Base-by-base conservation (phyloP, 2,888 invertebrate species). In the Coremacera marginata region DNA sequence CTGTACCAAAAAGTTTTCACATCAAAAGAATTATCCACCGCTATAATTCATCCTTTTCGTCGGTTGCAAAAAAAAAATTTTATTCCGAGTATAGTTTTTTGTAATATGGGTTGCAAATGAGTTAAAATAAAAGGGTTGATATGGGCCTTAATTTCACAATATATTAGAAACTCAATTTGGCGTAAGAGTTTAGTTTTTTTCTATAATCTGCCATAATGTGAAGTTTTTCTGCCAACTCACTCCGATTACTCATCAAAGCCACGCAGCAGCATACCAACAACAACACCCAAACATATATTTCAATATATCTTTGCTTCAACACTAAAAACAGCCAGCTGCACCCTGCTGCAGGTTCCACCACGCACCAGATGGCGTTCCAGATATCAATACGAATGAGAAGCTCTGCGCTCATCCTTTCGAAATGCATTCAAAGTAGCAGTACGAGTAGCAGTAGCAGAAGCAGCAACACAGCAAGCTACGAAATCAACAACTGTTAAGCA, bases 391-490 rank as follows among this genome's bases (percentile, higher is more conserved):
- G 16, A 22, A 49, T 49, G 51, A 44, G 25, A 57, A 55, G 31
- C 27, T 31, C 31, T 57, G 34, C 31, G 19, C 57, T 52, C 57
- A 71, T 71, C 57, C 71, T 67, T 49, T 25, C 34, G 73, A 63
- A 63, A 63, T 51, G 63, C 60, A 72, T 72, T 49, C 22, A 44
- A 60, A 22, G 37, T 44, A 52, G n/a, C 19, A 7, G 9, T n/a
- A n/a, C n/a, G n/a, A n/a, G n/a, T n/a, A n/a, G n/a, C n/a, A n/a
- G n/a, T n/a, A n/a, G 19, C 52, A 51, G n/a, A 34, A 37, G 22
- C 25, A 75, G 51, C 52, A 75, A 67, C n/a, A 72, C 14, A 5
- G 81, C 55, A 25, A 27, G 25, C 57, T 14, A 63, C 34, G 9
- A 31, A 63, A 63, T 34, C 63, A 34, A 63, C 60, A 60, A 60